Conservation (phyloP, 2,888 invertebrate species). For the Pseudococcus longispinus region DNA sequence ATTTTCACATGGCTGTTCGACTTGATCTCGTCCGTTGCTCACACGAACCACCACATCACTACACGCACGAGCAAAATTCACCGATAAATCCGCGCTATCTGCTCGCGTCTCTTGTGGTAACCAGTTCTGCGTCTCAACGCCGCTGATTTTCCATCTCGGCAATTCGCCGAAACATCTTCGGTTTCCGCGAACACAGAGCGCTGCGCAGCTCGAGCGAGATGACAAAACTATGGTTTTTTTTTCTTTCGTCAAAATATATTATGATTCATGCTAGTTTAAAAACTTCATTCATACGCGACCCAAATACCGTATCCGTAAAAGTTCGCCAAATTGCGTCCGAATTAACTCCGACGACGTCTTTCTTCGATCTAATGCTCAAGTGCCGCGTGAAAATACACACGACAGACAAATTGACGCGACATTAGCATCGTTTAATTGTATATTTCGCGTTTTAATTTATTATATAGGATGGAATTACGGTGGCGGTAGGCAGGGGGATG, state of each 20-base stretch:
- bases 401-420: constrained; percentile 13
- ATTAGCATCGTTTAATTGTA: background rate
- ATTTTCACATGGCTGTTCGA: background rate
- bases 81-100: background rate
- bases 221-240: background rate
- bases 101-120: too few relatives aligned
- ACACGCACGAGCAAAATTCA: background rate
- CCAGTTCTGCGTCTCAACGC: background rate
- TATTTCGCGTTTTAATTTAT: constrained; percentile 16
- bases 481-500: background rate
- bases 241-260: background rate
- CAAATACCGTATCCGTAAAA: constrained; percentile 2
- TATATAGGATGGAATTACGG: background rate
- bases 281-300: constrained; percentile 1
- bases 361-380: background rate
- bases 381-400: constrained; percentile 7
- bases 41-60: background rate
- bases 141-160: background rate
- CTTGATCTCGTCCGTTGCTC: background rate
- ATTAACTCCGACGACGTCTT: background rate
- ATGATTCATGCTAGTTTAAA: background rate
- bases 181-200: background rate
- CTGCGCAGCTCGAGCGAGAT: background rate
- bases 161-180: background rate
- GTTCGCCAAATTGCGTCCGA: background rate